Base-by-base conservation (phyloP, 2,888 invertebrate species). In the Priocnemis perturbator region DNA sequence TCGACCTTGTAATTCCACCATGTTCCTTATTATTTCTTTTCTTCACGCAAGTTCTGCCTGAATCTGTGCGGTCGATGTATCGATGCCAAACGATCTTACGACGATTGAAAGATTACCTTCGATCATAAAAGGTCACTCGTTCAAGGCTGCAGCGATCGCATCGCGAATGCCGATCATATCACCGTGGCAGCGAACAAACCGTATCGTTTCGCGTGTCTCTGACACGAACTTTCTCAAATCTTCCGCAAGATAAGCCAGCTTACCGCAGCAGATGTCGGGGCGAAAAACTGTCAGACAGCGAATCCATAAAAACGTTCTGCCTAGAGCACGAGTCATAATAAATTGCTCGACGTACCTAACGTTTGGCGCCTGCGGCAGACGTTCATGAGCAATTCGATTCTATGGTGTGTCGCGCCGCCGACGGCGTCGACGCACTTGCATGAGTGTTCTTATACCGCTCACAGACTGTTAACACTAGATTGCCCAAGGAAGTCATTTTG, bases 221-320 rank as follows among this genome's bases (percentile, higher is more conserved):
- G 26, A 26, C 59, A 45, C 45, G 48, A 64, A 23, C 7, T 45
- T 45, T 21, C 52, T 55, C 53, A 58, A 74, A 73, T 66, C 69
- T 56, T 69, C 69, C 23, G 52, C 48, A 30, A 70, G 71, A 72
- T 71, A 71, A 70, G 63, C 17, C 26, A 20, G 26, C 58, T 55
- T 9, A n/a, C n/a, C 17, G 4, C 26, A 21, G 61, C 74, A 74
- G 73, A 74, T 74, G 69, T 65, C 48, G 52, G 23, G 62, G 30
- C 9, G 44, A 69, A 45, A 45, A 58, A 61, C 60, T 55, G 64
- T 62, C 52, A 52, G 17, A 11, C 55, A 62, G 57, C 55, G 45
- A 57, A 73, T 67, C 62, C 65, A 63, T 55, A 64, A 61, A 73
- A 67, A 67, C 44, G 58, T n/a, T 62, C 61, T 48, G 53, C 64